Evolutionary conservation across 2,113 vertebrate species (phyloP), one percentile per base, ranked within the genome.

Genomic region (Phaetusa simplex): DNA sequence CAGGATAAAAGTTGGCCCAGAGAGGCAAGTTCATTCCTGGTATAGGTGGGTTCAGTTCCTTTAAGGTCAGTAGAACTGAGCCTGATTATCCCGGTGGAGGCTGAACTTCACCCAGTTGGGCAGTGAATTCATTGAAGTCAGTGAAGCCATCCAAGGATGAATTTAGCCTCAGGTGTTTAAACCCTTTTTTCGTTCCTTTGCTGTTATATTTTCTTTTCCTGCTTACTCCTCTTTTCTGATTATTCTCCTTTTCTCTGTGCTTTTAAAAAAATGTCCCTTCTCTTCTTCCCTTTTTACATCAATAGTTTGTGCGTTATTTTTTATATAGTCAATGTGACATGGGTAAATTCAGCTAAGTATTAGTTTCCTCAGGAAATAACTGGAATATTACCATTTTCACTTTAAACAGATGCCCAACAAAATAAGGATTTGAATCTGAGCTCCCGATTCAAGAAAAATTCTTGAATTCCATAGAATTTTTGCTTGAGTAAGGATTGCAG

Each of bases 361-460:
- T 96, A 92, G 81, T 98, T 96, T 97, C 95, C 96, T 97, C 96
- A 97, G 97, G 95, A 98, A 97, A 97, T 96, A 97, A 95, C 65
- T 92, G 89, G 77, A 95, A 95, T 93, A 96, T 95, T 96, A 97
- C 92, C 87, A 97, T 95, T 96, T 96, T 95, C 95, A 97, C 92
- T 95, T 96, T 96, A 96, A 96, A 97, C 87, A 97, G 91, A 96
- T 95, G 93, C 92, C 96, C 96, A 96, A 88, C 82, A 91, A 97
- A 95, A 81, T 78, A 52, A 95, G 88, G 74, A 92, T 92, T 96
- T 90, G 92, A 92, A 66, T 88, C 94, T 96, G 86, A 91, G 79
- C 52, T 97, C 94, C 92, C 7, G 7, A 83, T 64, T 95, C 94
- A 94, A 94, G 93, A 87, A 95, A 90, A 91, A 95, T 73, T 93